These are phyloP conservation scores for Lasioglossum marginatum DNA, from an alignment of 2,888 invertebrate genomes.

Conservation along the genomic window DNA sequence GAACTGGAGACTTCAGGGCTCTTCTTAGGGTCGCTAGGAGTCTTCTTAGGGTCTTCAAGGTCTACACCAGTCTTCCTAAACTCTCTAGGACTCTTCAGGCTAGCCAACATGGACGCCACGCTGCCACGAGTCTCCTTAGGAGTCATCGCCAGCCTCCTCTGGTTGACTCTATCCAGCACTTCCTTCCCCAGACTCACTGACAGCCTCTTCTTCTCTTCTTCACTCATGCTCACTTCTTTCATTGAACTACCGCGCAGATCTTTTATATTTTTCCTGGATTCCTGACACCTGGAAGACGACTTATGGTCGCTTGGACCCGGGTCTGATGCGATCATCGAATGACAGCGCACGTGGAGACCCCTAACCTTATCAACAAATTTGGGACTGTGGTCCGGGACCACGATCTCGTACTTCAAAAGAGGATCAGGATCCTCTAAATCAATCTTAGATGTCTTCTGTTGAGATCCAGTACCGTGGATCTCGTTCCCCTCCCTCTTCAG, in stretches of 20 bases:
- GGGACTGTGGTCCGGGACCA: constrained; percentile 72
- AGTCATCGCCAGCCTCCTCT: constrained; percentile 79
- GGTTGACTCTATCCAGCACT: constrained; percentile 88
- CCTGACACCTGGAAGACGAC: constrained; percentile 14
- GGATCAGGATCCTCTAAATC: constrained; percentile 5
- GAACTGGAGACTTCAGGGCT: no score
- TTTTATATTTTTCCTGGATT: constrained; percentile 66
- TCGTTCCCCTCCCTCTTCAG: no score
- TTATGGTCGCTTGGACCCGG: constrained; percentile 31
- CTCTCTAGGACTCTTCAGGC: no score
- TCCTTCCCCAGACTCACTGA: constrained; percentile 91
- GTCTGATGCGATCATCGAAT: constrained; percentile 79
- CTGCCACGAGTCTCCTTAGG: constrained; percentile 86
- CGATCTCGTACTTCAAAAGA: constrained; percentile 75
- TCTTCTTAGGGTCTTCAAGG: no score
- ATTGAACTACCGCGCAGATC: constrained; percentile 63
- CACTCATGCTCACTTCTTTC: constrained; percentile 84
- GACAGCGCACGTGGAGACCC: constrained; percentile 81
- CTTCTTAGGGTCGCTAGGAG: no score
- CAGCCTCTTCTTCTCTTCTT: constrained; percentile 90
- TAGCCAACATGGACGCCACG: constrained; percentile 86
- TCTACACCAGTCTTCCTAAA: no score
- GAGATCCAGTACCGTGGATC: no score
- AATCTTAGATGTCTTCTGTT: no score
- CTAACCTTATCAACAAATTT: constrained; percentile 55